Evolutionary conservation across 2,797 vertebrate genomes (phyloP).

Genomic region (Vespertilio murinus): DNA sequence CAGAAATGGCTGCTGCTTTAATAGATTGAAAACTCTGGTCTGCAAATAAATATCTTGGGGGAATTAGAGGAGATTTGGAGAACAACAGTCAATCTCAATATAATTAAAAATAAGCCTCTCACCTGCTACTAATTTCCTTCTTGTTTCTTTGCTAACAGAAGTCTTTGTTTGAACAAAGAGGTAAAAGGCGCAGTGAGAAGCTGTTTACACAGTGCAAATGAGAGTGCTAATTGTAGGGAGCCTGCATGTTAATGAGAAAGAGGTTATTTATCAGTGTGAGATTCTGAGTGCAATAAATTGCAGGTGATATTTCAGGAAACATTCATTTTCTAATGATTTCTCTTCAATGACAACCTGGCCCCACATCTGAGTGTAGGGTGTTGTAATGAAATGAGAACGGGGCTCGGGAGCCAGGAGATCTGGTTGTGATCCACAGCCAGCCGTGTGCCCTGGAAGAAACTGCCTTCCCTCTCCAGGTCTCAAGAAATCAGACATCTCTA

Average conservation of each 20-base stretch:
- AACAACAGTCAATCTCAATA: constrained; percentile 81
- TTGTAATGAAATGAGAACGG: constrained; percentile 52
- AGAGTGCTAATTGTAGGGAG: constrained; percentile 85
- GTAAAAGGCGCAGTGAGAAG: constrained; percentile 83
- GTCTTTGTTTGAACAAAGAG: constrained; percentile 83
- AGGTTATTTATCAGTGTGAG: constrained; percentile 84
- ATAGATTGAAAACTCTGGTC: constrained; percentile 70
- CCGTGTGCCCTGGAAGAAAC: background rate
- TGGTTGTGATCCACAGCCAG: background rate
- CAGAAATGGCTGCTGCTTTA: constrained; percentile 76
- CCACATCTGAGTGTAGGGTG: constrained; percentile 55
- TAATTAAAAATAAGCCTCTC: constrained; percentile 82
- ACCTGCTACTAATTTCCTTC: constrained; percentile 81
- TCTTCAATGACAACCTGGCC: constrained; percentile 67
- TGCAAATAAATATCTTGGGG: constrained; percentile 81
- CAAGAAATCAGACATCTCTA: background rate
- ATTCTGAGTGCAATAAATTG: constrained; percentile 79
- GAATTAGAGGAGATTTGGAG: constrained; percentile 80
- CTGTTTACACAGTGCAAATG: constrained; percentile 86
- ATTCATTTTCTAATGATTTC: constrained; percentile 80
- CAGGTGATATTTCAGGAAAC: constrained; percentile 82
- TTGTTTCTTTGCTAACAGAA: constrained; percentile 79
- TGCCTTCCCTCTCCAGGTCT: constrained; percentile 29
- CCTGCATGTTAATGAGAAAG: constrained; percentile 85
- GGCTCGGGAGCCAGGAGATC: constrained; percentile 13